Percentiles rank a stretch among this genome's conserved stretches.
Evolutionary conservation across 2,113 vertebrate species (phyloP).

Genomic region (Apteryx owenii): DNA sequence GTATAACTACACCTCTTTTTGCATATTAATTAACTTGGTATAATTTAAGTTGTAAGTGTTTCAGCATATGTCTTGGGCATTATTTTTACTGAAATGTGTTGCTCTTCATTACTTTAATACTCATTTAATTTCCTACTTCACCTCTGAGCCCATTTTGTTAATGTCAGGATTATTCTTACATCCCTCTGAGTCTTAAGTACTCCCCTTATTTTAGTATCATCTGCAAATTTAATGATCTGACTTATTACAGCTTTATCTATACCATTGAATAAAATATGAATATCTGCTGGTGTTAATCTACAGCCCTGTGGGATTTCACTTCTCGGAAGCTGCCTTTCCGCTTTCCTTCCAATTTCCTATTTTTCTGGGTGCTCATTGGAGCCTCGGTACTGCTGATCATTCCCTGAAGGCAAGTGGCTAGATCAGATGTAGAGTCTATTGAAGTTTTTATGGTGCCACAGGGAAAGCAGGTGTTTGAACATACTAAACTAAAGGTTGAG

Average conservation of each 20-base stretch:
- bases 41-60: background rate
- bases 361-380: background rate
- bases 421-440: background rate
- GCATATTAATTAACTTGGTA: background rate
- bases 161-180: slow-evolving; percentile 47
- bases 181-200: slow-evolving; percentile 40
- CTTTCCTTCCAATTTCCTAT: background rate
- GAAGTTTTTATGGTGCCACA: background rate
- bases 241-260: slow-evolving; percentile 56
- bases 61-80: background rate
- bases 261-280: slow-evolving; percentile 62
- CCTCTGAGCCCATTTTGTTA: slow-evolving; percentile 39
- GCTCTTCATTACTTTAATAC: slow-evolving; percentile 24
- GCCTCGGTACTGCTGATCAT: background rate
- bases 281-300: slow-evolving; percentile 38
- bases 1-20: background rate
- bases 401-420: background rate
- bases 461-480: background rate
- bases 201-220: slow-evolving; percentile 52
- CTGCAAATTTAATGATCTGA: slow-evolving; percentile 64
- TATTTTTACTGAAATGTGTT: slow-evolving; percentile 45
- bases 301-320: background rate
- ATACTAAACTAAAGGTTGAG: background rate
- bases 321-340: background rate
- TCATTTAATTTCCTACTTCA: slow-evolving; percentile 35